A percentile compares a stretch with the other conserved stretches of the same genome.
Conservation (phyloP, 2,113 vertebrate genomes). For the Coptodon rendalli region DNA sequence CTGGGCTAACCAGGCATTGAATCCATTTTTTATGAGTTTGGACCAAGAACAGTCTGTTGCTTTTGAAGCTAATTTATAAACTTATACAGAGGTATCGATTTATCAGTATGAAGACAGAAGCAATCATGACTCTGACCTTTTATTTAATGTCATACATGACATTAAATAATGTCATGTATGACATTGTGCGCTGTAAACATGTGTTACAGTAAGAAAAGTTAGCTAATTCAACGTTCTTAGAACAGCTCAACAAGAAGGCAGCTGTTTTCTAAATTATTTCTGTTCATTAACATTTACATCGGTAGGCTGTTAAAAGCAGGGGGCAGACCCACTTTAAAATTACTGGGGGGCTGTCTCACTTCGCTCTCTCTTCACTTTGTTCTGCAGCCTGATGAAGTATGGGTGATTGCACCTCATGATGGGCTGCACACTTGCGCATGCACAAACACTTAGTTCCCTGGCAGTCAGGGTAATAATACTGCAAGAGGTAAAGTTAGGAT, state of each 20-base stretch:
- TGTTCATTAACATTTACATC: background rate
- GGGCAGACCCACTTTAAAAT: background rate
- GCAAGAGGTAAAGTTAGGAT: background rate
- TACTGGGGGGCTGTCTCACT: background rate
- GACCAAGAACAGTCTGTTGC: constrained; percentile 28
- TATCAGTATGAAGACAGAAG: constrained; percentile 8
- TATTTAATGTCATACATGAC: background rate
- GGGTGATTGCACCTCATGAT: background rate
- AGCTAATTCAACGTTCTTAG: background rate
- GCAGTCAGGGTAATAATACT: background rate
- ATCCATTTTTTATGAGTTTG: constrained; percentile 59
- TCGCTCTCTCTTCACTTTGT: background rate
- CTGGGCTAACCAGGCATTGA: constrained; percentile 35
- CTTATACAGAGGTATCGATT: background rate
- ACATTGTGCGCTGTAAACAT: background rate
- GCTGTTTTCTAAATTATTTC: background rate
- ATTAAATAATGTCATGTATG: background rate
- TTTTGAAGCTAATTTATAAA: constrained; percentile 48
- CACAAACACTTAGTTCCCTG: background rate
- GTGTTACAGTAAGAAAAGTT: background rate
- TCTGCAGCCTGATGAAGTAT: background rate
- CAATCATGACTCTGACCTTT: background rate
- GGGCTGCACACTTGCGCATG: background rate
- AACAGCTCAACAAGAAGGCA: background rate
- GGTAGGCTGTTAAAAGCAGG: background rate